phyloP scores from a whole-genome alignment of 2,113 vertebrate genomes.

The Catagonus wagneri region DNA sequence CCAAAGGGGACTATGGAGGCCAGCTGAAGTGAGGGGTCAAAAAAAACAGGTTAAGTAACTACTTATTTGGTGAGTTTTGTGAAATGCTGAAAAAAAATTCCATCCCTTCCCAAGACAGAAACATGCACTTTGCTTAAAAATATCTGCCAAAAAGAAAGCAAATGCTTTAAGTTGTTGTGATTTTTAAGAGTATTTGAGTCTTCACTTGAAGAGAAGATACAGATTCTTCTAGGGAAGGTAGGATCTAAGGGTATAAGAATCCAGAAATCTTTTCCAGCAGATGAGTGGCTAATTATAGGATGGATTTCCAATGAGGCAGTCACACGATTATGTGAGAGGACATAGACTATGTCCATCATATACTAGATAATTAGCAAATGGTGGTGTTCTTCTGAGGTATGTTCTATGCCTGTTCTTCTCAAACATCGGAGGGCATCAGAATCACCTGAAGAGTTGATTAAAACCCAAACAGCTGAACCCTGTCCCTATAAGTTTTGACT shows the following conservation, averaged over 20 bases:
- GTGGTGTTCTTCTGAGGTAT: neutral
- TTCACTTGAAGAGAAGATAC: neutral
- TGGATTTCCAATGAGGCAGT: neutral
- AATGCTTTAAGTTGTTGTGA: neutral
- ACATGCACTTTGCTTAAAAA: neutral
- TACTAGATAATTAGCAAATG: neutral
- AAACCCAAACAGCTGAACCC: neutral
- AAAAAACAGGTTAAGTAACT: neutral
- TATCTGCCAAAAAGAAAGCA: neutral
- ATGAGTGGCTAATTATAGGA: too few relatives aligned
- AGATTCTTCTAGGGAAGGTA: neutral
- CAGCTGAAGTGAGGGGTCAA: fast-evolving
- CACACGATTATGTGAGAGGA: neutral
- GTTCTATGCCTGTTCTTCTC: neutral
- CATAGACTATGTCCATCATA: fast-evolving
- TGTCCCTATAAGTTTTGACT: neutral
- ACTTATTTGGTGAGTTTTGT: neutral
- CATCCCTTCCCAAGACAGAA: neutral
- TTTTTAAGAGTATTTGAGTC: neutral
- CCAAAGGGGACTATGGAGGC: neutral
- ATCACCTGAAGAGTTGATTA: neutral
- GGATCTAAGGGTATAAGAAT: neutral
- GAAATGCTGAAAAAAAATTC: neutral
- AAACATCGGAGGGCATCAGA: neutral
- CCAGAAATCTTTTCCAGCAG: neutral